These are phyloP conservation scores for Dromiciops gliroides DNA, from an alignment of 2,113 vertebrate genomes.

Conservation along the genomic window DNA sequence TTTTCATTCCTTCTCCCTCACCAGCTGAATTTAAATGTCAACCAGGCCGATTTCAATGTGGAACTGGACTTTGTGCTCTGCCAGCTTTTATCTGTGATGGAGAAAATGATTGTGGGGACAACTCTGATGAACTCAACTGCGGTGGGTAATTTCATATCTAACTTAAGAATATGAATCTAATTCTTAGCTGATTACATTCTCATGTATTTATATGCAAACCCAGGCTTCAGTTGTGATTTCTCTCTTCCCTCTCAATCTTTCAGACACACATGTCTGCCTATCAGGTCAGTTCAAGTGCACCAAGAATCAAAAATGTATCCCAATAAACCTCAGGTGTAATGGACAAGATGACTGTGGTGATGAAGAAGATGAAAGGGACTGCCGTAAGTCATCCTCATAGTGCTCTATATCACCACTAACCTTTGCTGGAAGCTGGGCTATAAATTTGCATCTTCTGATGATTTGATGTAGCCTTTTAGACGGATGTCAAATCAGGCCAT, in stretches of 20 bases:
- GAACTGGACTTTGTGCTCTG: conserved; percentile 96
- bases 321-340: conserved; percentile 96
- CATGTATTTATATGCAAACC: neutral
- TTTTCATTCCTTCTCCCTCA: conserved; percentile 33
- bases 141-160: conserved; percentile 84
- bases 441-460: neutral
- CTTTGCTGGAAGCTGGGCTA: neutral
- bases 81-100: conserved; percentile 99
- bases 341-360: conserved; percentile 98
- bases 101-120: conserved; percentile 98
- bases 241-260: conserved; percentile 49
- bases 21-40: conserved; percentile 98
- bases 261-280: conserved; percentile 97
- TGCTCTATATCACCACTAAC: neutral
- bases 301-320: conserved; percentile 96
- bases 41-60: conserved; percentile 97
- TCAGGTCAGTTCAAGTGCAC: conserved; percentile 98
- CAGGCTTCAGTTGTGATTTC: neutral
- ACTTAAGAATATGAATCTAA: neutral
- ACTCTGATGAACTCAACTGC: conserved; percentile 98
- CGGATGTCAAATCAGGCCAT: neutral
- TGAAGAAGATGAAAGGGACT: conserved; percentile 96
- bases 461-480: neutral
- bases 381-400: conserved; percentile 89
- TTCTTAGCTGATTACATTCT: conserved; percentile 14